Evolutionary conservation across 2,797 vertebrate species (phyloP).

Genomic region (Poliocrania exsul): DNA sequence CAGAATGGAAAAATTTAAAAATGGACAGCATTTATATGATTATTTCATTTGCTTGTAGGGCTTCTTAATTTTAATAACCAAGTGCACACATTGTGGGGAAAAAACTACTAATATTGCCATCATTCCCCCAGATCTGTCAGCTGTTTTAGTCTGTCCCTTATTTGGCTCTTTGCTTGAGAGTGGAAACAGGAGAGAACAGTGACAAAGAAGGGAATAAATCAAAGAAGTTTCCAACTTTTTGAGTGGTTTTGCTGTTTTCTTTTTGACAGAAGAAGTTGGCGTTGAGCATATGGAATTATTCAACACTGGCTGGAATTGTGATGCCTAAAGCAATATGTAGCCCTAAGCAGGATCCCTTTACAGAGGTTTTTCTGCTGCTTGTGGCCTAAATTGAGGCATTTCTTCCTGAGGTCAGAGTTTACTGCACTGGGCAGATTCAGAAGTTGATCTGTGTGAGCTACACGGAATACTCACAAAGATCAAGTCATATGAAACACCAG

Average conservation of each 20-base stretch:
- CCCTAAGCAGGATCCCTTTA: background rate
- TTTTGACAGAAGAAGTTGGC: background rate
- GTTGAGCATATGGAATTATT: background rate
- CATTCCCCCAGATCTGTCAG: background rate
- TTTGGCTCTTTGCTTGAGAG: background rate
- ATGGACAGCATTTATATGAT: background rate
- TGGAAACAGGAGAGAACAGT: background rate
- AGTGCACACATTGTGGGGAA: fast-evolving
- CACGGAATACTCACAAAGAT: background rate
- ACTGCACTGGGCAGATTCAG: background rate
- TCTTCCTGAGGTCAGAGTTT: background rate
- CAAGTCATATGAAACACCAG: background rate
- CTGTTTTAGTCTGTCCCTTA: background rate
- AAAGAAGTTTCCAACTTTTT: background rate
- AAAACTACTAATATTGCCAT: background rate
- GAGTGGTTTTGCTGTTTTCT: background rate
- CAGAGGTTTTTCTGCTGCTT: background rate
- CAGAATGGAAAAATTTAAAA: background rate
- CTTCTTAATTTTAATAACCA: background rate
- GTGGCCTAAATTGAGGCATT: background rate
- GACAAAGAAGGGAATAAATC: background rate
- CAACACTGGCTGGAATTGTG: background rate
- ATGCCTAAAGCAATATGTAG: background rate
- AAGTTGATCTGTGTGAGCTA: background rate
- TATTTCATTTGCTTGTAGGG: background rate